Percentiles rank a stretch among this genome's conserved stretches.
These are phyloP conservation scores for Mormyrops boulengeri DNA, from an alignment of 2,797 vertebrate genomes.

Conservation along the genomic window DNA sequence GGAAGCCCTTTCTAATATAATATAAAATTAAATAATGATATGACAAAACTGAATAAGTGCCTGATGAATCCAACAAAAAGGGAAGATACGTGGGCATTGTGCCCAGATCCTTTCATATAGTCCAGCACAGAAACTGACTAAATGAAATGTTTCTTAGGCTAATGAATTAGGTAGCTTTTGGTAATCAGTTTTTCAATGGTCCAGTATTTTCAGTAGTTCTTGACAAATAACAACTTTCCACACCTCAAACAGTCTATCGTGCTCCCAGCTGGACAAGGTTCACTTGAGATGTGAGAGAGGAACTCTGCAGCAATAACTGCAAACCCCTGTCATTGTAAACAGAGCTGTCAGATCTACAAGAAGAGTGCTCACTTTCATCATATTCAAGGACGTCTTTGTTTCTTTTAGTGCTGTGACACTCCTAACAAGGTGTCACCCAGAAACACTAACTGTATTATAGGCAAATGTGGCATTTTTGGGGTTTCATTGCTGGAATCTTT, in stretches of 20 bases:
- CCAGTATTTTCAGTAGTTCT: background rate
- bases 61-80: background rate
- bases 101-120: background rate
- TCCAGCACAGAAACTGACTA: background rate
- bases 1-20: background rate
- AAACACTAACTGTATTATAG: background rate
- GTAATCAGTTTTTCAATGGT: background rate
- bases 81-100: background rate
- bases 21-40: background rate
- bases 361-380: background rate
- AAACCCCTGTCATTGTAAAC: background rate
- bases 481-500: background rate
- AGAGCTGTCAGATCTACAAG: background rate
- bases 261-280: background rate
- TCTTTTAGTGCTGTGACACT: background rate
- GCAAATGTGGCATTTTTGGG: background rate
- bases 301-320: background rate
- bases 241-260: background rate
- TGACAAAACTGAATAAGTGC: background rate
- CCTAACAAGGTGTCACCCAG: background rate
- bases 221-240: background rate
- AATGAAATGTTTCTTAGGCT: background rate
- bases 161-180: background rate
- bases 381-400: constrained; percentile 5
- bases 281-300: background rate